A percentile compares a stretch with the other conserved stretches of the same genome.
These are phyloP conservation scores for Spodoptera frugiperda DNA, from an alignment of 1,140 invertebrate species.

Conservation along the genomic window DNA sequence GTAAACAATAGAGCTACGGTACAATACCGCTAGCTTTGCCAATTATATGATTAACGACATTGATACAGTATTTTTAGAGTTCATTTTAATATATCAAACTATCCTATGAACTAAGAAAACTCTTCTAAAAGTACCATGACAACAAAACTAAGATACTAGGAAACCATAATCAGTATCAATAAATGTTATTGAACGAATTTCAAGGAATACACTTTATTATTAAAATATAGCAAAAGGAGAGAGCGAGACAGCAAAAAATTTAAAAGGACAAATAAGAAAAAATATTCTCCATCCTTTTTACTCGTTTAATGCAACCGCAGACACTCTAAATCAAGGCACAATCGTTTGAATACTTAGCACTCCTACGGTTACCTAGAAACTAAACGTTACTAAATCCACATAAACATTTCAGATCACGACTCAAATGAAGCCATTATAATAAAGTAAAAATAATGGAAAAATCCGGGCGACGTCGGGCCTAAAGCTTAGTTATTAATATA, in stretches of 20 bases:
- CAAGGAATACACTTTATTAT: background rate
- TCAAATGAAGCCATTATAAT: constrained; percentile 40
- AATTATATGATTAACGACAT: constrained; percentile 6
- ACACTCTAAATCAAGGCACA: constrained; percentile 22
- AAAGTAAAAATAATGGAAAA: constrained; percentile 49
- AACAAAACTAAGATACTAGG: background rate
- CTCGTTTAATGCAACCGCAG: background rate
- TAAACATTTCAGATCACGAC: constrained; percentile 39
- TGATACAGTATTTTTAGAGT: no score
- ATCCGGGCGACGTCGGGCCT: constrained; percentile 29
- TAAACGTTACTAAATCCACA: constrained; percentile 21
- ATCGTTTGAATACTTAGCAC: constrained; percentile 9
- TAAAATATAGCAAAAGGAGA: no score
- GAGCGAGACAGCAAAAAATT: no score
- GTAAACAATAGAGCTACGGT: constrained; percentile 16
- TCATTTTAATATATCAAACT: no score
- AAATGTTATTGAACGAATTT: background rate
- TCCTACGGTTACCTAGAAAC: constrained; percentile 30
- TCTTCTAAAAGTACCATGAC: background rate
- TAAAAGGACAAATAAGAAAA: no score
- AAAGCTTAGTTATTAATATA: constrained; percentile 36
- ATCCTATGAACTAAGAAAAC: background rate
- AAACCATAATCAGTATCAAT: background rate
- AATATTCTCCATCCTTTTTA: no score
- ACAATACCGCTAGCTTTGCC: background rate